Base-by-base conservation (phyloP, 2,888 invertebrate species). In the Trypoxylon attenuatum region DNA sequence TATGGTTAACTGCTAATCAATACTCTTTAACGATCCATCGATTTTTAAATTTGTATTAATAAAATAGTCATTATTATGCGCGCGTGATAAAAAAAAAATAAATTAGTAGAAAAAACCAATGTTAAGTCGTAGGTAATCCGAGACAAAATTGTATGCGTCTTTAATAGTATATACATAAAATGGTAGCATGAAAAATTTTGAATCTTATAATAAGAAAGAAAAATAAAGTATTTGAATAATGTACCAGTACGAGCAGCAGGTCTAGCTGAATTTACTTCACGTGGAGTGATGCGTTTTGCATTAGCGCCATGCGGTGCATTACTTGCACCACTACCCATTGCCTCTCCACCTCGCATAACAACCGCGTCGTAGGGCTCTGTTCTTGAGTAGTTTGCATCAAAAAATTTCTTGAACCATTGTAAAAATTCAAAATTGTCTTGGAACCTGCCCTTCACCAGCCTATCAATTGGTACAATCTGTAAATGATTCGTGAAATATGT, bases 391-490 rank as follows among this genome's bases (percentile, higher is more conserved):
- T 99, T 99, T 83, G 98, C 98, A 89, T 99, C 98, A 90, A 98
- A 99, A 90, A 99, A 98, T 89, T 98, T 97, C 92, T 99, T 98
- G 92, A 99, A 99, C 98, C 98, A 99, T 91, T 99, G 98, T 83
- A 99, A 94, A 90, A 98, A 98, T 89, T 99, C 98, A 92, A 99
- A 99, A 91, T 99, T 99, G 91, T 99, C 98, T 92, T 98, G 98
- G 90, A 99, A 99, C 83, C 97, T 94, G 88, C 96, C 98, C 91
- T 98, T 98, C 88, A 98, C 96, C 91, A 99, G 92, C 89, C 91
- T 94, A 90, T 97, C 96, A 87, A 97, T 95, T 80, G 96, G 94
- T 87, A 96, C 94, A 88, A 95, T 94, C 96, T 96, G 91, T 86
- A 90, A 89, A 85, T 76, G 79, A 84, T 79, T 73, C 60, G 76